Base-by-base conservation (phyloP, 2,888 invertebrate species). In the Agrotis segetum region DNA sequence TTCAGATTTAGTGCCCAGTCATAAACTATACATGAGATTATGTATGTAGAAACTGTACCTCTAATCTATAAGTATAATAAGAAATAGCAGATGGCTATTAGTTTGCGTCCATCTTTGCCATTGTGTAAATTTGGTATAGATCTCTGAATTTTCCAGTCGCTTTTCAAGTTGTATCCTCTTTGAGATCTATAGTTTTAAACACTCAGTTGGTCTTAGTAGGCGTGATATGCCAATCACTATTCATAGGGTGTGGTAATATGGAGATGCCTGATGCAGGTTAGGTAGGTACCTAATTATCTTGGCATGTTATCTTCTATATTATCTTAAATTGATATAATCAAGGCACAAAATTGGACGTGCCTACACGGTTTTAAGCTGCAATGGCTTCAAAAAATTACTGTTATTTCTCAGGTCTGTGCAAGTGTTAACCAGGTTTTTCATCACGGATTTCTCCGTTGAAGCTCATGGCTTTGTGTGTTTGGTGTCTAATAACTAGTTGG, bases 1-100 rank as follows among this genome's bases (percentile, higher is more conserved):
- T 67, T 66, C 58, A 63, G 64, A 78, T 78, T 52, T 47, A 29
- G 19, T 56, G 50, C 40, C 79, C 72, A 24, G 34, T 74, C 70
- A 55, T 34, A 40, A 40, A 9, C 14, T n/a, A 24, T 7, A 47
- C 9, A n/a, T 16, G 21, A 14, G 40, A 40, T 11, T 29, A 29
- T 24, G 24, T 24, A 47, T 17, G 17, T 71, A 19, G 24, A 14
- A 17, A 49, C 40, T 19, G 34, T 52, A n/a, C 24, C 7, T 13
- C 9, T 11, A 24, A 29, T 7, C n/a, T n/a, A n/a, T n/a, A 24
- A 24, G 24, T 49, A 7, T 21, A 70, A 17, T 17, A 53, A n/a
- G 44, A 29, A n/a, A 21, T 68, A 66, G 17, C 3, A 21, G 14
- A 3, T 40, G 11, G 11, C 14, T 17, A n/a, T n/a, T n/a, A 34